Percentiles rank a stretch among this genome's conserved stretches.
Evolutionary conservation across 1,140 invertebrate genomes (phyloP).

Genomic region (Spodoptera litura): DNA sequence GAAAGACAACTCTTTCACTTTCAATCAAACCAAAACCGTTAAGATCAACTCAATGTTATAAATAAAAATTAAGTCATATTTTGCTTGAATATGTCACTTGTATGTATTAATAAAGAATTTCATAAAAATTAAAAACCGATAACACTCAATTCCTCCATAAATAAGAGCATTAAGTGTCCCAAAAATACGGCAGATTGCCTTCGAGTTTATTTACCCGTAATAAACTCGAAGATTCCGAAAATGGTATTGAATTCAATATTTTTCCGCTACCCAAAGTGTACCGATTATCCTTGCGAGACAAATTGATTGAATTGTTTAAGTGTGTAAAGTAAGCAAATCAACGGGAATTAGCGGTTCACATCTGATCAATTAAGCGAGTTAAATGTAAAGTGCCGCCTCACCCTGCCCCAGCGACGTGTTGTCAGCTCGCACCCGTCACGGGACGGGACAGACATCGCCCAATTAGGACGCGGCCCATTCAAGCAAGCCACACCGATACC

Average conservation of each 20-base stretch:
- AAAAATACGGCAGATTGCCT: constrained; percentile 7
- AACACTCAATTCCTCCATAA: not conserved
- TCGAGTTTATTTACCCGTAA: constrained; percentile 1
- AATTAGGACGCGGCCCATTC: constrained; percentile 11
- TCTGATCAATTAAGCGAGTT: constrained; percentile 31
- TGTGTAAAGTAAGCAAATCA: constrained; percentile 34
- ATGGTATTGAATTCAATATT: not conserved
- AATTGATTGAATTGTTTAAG: constrained; percentile 9
- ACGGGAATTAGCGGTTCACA: constrained; percentile 39
- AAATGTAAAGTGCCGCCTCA: constrained; percentile 20
- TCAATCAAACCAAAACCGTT: not conserved
- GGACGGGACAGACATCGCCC: constrained; percentile 27
- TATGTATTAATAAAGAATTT: not conserved
- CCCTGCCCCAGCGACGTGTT: constrained; percentile 22
- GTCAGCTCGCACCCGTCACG: constrained; percentile 26
- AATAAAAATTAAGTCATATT: no score
- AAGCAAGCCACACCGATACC: not conserved
- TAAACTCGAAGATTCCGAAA: not conserved
- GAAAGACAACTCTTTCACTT: constrained; percentile 17
- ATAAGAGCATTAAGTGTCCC: constrained; percentile 11
- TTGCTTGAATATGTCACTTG: no score
- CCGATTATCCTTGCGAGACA: not conserved
- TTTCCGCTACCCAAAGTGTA: not conserved
- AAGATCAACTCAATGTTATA: constrained; percentile 29
- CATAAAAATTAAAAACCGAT: not conserved